These are phyloP conservation scores for Patella vulgata DNA, from an alignment of 1,140 invertebrate species.

Conservation along the genomic window DNA sequence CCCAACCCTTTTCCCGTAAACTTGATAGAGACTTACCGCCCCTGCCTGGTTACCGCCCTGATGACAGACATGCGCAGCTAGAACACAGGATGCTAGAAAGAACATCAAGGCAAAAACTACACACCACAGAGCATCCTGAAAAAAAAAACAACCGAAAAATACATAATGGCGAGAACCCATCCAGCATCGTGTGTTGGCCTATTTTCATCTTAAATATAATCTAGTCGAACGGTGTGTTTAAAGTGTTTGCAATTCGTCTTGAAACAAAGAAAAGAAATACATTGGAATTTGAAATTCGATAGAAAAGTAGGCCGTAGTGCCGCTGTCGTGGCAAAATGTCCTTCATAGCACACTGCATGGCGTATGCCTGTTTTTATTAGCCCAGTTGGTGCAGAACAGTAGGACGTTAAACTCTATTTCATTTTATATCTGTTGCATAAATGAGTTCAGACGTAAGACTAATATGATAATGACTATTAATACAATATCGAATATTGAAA, in stretches of 20 bases:
- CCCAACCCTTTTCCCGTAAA: no score
- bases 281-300: no score
- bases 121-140: constrained; percentile 35
- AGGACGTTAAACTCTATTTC: no score
- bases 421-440: no score
- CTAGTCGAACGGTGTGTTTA: not conserved
- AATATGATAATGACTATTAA: no score
- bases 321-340: no score
- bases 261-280: not conserved
- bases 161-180: not conserved
- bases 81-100: constrained; percentile 32
- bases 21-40: constrained; percentile 27
- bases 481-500: no score
- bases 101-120: constrained; percentile 34
- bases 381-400: no score
- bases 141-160: constrained; percentile 8
- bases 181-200: not conserved
- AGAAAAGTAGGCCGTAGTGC: no score
- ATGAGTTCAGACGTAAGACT: no score
- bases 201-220: not conserved
- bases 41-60: constrained; percentile 41
- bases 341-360: no score
- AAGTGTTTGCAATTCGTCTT: not conserved
- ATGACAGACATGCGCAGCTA: constrained; percentile 36
- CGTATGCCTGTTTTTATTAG: no score